Evolutionary conservation across 2,113 vertebrate genomes (phyloP), one percentile per base, ranked within the genome.

Genomic region (Epinephelus moara): DNA sequence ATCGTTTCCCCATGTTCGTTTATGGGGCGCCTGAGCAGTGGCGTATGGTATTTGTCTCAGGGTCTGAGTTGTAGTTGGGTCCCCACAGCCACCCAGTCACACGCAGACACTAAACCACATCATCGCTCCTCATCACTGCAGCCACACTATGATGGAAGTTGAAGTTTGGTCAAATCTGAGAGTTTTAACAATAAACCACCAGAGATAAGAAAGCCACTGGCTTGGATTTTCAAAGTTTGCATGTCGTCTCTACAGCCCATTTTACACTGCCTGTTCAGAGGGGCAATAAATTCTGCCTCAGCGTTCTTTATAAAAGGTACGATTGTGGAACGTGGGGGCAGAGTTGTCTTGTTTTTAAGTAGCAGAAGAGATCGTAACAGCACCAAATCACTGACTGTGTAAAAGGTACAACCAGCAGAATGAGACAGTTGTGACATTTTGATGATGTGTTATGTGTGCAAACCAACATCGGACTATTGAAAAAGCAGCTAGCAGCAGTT

Each of bases 21-120:
- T 89, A 85, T 75, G 69, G 78, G 78, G 80, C 40, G 76, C 70
- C 83, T 71, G 75, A 68, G 82, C 83, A 82, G 81, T 81, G 89
- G 68, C 15, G 53, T 86, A 75, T 63, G 25, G 1, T 56, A 66
- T 80, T 86, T 70, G 72, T 88, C 56, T 81, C 62, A 27, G 81
- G 75, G 73, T 90, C 69, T 81, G 82, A 67, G 75, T 62, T 82
- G 42, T 15, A 57, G 52, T n/a, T 19, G 33, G 71, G 42, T 49
- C 25, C 70, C 74, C 80, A 21, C 17, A 25, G 8, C 10, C 50
- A 59, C 42, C 49, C 25, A n/a, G 6, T 73, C 53, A 42, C 55
- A 71, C n/a, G 14, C 81, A 66, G 30, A 76, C 47, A 66, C 69
- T 3, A 47, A 83, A 81, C 61, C 85, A 69, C 45, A 59, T 63